Evolutionary conservation across 2,797 vertebrate genomes (phyloP).

Genomic region (Etheostoma nigrum): DNA sequence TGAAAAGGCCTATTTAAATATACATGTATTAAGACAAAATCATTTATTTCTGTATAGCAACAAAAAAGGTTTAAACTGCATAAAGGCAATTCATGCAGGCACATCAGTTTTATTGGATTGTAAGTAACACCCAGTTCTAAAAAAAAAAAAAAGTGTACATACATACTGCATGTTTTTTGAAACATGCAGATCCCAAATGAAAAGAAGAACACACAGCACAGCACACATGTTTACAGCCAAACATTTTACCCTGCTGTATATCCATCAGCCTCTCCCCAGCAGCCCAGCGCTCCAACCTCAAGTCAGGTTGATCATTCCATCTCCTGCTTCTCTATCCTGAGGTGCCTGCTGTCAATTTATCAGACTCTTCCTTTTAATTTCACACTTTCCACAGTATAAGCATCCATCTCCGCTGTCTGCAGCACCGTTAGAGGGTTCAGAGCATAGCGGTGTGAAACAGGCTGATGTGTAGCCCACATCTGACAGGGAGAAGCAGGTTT

Average conservation of each 20-base stretch:
- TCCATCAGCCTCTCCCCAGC: constrained; percentile 68
- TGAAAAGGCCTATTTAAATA: constrained; percentile 6
- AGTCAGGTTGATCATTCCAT: constrained; percentile 73
- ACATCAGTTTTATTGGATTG: constrained; percentile 33
- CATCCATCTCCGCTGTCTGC: constrained; percentile 79
- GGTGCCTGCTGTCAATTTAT: constrained; percentile 81
- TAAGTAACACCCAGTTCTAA: constrained; percentile 32
- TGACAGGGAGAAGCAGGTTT: constrained; percentile 65
- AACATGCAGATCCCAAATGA: constrained; percentile 57
- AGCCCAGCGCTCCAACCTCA: constrained; percentile 53
- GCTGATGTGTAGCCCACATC: constrained; percentile 65
- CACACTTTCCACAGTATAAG: constrained; percentile 76
- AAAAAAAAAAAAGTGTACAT: constrained; percentile 2
- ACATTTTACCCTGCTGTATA: constrained; percentile 52
- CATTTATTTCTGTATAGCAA: background rate
- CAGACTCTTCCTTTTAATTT: constrained; percentile 81
- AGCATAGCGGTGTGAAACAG: constrained; percentile 57
- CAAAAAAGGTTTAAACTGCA: constrained; percentile 7
- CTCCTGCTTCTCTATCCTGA: constrained; percentile 76
- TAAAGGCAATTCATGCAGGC: background rate
- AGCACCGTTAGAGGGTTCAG: constrained; percentile 63
- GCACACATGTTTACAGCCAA: constrained; percentile 49
- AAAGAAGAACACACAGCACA: constrained; percentile 56
- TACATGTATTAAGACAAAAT: constrained; percentile 9
- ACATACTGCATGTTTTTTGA: constrained; percentile 8